Evolutionary conservation across 2,888 invertebrate species (phyloP), one percentile per base, ranked within the genome.

Genomic region (Cephus runcator): DNA sequence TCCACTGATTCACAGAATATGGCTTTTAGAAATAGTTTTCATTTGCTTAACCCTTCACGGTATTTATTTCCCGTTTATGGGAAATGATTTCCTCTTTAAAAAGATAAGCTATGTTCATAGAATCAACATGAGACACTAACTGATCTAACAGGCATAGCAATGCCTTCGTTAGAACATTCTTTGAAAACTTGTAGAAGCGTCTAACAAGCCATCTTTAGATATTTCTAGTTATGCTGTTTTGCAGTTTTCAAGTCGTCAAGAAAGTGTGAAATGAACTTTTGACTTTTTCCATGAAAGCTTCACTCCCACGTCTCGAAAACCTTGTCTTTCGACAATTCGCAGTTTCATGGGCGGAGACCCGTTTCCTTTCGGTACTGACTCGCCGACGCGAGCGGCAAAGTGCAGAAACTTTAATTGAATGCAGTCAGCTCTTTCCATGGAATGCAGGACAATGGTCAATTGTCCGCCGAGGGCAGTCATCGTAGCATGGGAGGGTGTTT

Each of bases 361-460:
- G 78, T 33, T 31, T 31, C 71, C 71, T 31, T 80, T 79, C 78
- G 76, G 73, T 75, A 69, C 71, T 34, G 71, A 31, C 71, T 31
- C 31, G 33, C 33, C 31, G 71, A 71, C 80, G 76, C 82, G 81
- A 76, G 79, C 77, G 77, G 79, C 79, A 84, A 85, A 88, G 86
- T 86, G 88, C 85, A 87, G 87, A 88, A 89, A 89, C 87, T 90
- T 56, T 91, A 90, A 91, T 91, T 89, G 89, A 90, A 90, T 56
- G 56, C 56, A 56, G 85, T 86, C 83, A 80, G 84, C 83, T 87
- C 56, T 88, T 88, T 89, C 87, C 86, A 86, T 85, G 85, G 85
- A 82, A 82, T 79, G 75, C 56, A 80, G 84, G 81, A 90, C 89
- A 90, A 90, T 89, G 85, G 84, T 77, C 84, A 84, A 89, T 90